Base-by-base conservation (phyloP, 2,113 vertebrate species). In the Brachirus orientalis region DNA sequence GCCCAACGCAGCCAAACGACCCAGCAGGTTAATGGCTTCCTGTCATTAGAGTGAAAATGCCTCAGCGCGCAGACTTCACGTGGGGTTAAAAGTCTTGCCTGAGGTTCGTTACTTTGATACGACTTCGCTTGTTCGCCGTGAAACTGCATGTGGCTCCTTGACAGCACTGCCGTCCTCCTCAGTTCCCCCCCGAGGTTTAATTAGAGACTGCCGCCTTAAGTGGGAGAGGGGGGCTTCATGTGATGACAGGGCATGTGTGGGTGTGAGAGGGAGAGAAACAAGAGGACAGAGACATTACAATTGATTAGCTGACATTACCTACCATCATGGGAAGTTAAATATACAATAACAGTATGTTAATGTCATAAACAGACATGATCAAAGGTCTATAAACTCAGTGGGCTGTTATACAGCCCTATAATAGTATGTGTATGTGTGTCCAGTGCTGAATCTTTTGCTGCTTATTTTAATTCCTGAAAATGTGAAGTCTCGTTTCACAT, bases 11-110 rank as follows among this genome's bases (percentile, higher is more conserved):
- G 75, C 83, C 73, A 9, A 64, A 55, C 75, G 83, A 83, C 69
- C 65, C 59, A 58, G 76, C 71, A 73, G 37, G 77, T 77, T 81
- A 81, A 86, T 76, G 40, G 28, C 83, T 87, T 89, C 82, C 85
- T 72, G 70, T 87, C 84, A 82, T 91, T 90, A 88, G 72, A 77
- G 63, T 22, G 58, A 75, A 63, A 84, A 72, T 10, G 76, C 52
- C 43, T 50, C 57, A 41, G 64, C 10, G 1, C 52, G 65, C 44
- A 36, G 77, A 66, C 72, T 76, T 84, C 82, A 84, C 10, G 38
- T 67, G 53, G 69, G 72, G 68, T 82, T 83, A 80, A 70, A 76
- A 82, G 76, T 64, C 72, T 83, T 59, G 75, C 68, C 72, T 37
- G 9, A 3, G 66, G 82, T 86, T 81, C 65, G 44, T 85, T 88